phyloP scores from a whole-genome alignment of 2,113 vertebrate species.

The Archocentrus centrarchus region DNA sequence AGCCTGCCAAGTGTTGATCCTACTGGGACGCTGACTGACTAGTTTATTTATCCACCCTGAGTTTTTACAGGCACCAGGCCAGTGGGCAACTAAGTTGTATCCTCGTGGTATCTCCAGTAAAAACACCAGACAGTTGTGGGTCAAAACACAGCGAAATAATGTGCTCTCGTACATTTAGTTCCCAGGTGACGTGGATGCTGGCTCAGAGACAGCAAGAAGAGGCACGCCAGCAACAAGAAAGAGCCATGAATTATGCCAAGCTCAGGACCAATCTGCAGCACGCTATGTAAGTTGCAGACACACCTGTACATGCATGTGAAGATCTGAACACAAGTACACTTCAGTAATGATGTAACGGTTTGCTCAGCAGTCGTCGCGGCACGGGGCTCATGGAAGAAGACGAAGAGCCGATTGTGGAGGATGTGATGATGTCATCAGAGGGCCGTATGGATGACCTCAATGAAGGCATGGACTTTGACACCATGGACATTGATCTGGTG shows the following conservation, averaged over 20 bases:
- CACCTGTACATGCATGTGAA: background rate
- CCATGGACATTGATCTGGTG: slow-evolving; percentile 99
- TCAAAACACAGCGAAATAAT: slow-evolving; percentile 10
- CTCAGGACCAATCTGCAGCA: slow-evolving; percentile 98
- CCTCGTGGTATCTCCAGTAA: background rate
- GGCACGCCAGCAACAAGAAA: slow-evolving; percentile 95
- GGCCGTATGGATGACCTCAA: slow-evolving; percentile 98
- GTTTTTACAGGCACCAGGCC: slow-evolving; percentile 38
- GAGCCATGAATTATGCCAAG: slow-evolving; percentile 98
- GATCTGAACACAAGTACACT: background rate
- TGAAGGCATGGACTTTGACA: slow-evolving; percentile 99
- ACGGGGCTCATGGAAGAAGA: slow-evolving; percentile 99
- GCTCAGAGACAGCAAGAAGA: slow-evolving; percentile 97
- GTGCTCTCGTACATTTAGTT: slow-evolving; percentile 78
- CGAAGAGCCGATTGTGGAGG: slow-evolving; percentile 99
- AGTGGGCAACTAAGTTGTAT: slow-evolving; percentile 21
- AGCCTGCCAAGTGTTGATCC: slow-evolving; percentile 61
- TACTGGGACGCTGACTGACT: slow-evolving; percentile 47
- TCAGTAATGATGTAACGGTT: slow-evolving; percentile 35
- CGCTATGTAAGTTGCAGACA: slow-evolving; percentile 88
- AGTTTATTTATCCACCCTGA: slow-evolving; percentile 50
- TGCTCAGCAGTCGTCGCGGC: slow-evolving; percentile 88
- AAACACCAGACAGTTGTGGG: slow-evolving; percentile 11
- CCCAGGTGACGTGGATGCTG: slow-evolving; percentile 99
- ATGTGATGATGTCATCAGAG: slow-evolving; percentile 99